These are phyloP conservation scores for Lepus americanus DNA, from an alignment of 2,113 vertebrate species.

Conservation along the genomic window DNA sequence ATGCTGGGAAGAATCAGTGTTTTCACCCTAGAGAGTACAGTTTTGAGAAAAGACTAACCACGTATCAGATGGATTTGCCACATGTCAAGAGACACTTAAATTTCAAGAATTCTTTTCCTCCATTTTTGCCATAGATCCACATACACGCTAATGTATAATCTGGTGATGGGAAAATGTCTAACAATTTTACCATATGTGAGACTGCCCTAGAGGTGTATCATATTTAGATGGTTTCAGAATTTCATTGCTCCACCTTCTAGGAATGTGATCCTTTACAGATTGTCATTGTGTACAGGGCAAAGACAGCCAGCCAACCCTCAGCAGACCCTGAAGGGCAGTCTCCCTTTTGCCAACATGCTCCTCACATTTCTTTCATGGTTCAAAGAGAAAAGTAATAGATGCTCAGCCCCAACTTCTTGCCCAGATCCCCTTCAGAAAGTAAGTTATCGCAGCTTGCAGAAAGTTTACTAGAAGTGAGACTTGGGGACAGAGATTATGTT, in stretches of 20 bases:
- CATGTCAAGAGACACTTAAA: slow-evolving; percentile 2
- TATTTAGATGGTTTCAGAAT: slow-evolving; percentile 63
- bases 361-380: slow-evolving; percentile 49
- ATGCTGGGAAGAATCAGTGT: background rate
- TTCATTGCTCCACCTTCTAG: slow-evolving; percentile 57
- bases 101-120: slow-evolving; percentile 45
- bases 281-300: slow-evolving; percentile 13
- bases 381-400: background rate
- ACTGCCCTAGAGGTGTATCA: slow-evolving; percentile 50
- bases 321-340: background rate
- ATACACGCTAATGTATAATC: background rate
- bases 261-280: slow-evolving; percentile 62
- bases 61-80: slow-evolving; percentile 41
- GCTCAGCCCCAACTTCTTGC: no score
- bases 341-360: background rate
- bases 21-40: background rate
- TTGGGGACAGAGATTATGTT: no score
- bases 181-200: slow-evolving; percentile 68
- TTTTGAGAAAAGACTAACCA: slow-evolving; percentile 36
- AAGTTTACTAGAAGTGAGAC: no score
- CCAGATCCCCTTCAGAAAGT: no score
- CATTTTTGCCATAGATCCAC: background rate
- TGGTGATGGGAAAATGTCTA: slow-evolving; percentile 1
- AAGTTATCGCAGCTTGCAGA: no score
- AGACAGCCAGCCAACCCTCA: slow-evolving; percentile 63